These are phyloP conservation scores for Netelia melanura DNA, from an alignment of 2,888 invertebrate genomes.

Conservation along the genomic window DNA sequence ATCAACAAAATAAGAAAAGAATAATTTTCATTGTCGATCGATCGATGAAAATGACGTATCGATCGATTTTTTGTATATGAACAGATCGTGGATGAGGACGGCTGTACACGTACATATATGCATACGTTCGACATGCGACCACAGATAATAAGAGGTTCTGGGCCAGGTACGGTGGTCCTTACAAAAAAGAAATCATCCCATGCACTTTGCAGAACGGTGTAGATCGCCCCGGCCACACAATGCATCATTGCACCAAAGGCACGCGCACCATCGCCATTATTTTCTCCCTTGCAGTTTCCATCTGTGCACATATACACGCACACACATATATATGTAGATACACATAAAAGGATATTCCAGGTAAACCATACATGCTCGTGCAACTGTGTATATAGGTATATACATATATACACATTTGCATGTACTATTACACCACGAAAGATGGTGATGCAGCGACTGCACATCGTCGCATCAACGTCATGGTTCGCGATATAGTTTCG, in stretches of 20 bases:
- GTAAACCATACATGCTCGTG: too few relatives aligned
- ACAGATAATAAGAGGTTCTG: conserved; percentile 60
- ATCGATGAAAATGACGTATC: background rate
- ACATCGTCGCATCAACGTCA: conserved; percentile 20
- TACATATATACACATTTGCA: background rate
- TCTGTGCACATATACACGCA: conserved; percentile 16
- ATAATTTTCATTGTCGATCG: too few relatives aligned
- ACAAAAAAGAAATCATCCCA: conserved; percentile 62
- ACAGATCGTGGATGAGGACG: background rate
- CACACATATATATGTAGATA: background rate
- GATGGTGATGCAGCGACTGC: conserved; percentile 37
- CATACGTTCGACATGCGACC: conserved; percentile 73
- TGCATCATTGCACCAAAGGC: conserved; percentile 70
- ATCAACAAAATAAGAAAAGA: too few relatives aligned
- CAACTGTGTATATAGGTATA: too few relatives aligned
- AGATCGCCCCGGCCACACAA: conserved; percentile 60
- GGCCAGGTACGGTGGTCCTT: conserved; percentile 16
- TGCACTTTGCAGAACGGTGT: conserved; percentile 70
- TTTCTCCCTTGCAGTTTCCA: conserved; percentile 50
- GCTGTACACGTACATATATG: conserved; percentile 35
- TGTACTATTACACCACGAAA: conserved; percentile 16
- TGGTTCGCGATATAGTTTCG: conserved; percentile 52
- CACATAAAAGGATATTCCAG: too few relatives aligned
- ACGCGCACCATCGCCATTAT: conserved; percentile 73
- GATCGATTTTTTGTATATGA: background rate